Evolutionary conservation across 1,140 invertebrate genomes (phyloP).

Genomic region (Eriosoma lanigerum): DNA sequence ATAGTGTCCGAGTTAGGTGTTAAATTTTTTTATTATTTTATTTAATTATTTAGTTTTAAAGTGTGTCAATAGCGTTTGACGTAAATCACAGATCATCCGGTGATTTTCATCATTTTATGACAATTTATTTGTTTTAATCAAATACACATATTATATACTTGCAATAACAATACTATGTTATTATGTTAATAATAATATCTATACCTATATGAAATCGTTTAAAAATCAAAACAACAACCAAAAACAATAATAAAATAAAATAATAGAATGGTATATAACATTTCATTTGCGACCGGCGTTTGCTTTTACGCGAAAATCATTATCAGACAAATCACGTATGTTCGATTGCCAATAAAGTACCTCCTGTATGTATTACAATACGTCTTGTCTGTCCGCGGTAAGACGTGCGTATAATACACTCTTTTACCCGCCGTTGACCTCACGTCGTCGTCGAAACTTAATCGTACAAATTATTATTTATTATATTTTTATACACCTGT

Average conservation of each 20-base stretch:
- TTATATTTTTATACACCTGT: no score
- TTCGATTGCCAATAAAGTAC: slow-evolving; percentile 5
- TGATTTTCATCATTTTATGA: not conserved
- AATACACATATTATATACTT: no score
- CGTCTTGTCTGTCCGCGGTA: not conserved
- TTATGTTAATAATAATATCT: no score
- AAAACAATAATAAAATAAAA: no score
- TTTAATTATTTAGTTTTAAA: no score
- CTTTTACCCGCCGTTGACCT: not conserved
- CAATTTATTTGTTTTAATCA: not conserved
- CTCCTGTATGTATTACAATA: not conserved
- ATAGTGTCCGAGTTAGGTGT: not conserved
- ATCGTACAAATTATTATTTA: no score
- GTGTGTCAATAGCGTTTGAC: not conserved
- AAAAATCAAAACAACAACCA: no score
- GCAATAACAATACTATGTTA: no score
- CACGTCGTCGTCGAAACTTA: no score
- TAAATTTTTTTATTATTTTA: not conserved
- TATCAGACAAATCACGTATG: slow-evolving; percentile 24
- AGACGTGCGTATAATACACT: not conserved
- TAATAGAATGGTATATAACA: not conserved
- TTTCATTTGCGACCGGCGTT: not conserved
- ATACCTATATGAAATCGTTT: no score
- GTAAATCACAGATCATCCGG: not conserved
- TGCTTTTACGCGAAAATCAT: not conserved